Evolutionary conservation across 2,797 vertebrate genomes (phyloP), one percentile per base, ranked within the genome.

Genomic region (Coregonus suidteri): DNA sequence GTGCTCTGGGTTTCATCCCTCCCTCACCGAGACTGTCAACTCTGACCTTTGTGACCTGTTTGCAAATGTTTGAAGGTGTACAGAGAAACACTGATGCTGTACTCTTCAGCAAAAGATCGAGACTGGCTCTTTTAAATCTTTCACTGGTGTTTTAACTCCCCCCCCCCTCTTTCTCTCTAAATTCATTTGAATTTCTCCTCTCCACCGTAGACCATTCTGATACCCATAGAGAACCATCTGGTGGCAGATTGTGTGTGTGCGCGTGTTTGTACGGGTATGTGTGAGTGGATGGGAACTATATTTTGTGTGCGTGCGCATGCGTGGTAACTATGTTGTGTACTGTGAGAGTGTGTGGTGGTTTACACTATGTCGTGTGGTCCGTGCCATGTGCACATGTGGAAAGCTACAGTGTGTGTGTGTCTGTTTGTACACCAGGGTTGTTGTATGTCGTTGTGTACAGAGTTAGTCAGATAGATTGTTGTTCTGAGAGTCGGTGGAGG

Each of bases 41-140:
- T 65, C 1, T 72, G 53, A 75, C 52, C 65, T 69, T 67, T 80
- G 34, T 73, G 62, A 80, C 37, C 71, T 54, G 41, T 72, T 62
- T 77, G 59, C 77, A 78, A 78, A 37, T 9, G 73, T 62, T 76
- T 77, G 75, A 84, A 79, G 77, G 75, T 79, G 75, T 80, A 79
- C 73, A 74, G 64, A 74, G 51, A 78, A 71, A 62, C 41, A 47
- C 41, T 70, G 75, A n/a, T 62, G n/a, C 18, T 62, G 56, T 62
- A 62, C 34, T 76, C 70, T 75, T 71, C 68, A 59, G 59, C 53
- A 75, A 69, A 77, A 52, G n/a, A 74, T 1, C 2, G 34, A 37
- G 53, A 25, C 25, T 6, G 30, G 14, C 41, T 47, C 41, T 47
- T 47, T 47, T 13, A 47, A 47, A 47, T 47, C 11, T 9, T 47